Percentiles rank a stretch among this genome's conserved stretches.
phyloP scores from a whole-genome alignment of 2,797 vertebrate species.

The Microchirus variegatus region DNA sequence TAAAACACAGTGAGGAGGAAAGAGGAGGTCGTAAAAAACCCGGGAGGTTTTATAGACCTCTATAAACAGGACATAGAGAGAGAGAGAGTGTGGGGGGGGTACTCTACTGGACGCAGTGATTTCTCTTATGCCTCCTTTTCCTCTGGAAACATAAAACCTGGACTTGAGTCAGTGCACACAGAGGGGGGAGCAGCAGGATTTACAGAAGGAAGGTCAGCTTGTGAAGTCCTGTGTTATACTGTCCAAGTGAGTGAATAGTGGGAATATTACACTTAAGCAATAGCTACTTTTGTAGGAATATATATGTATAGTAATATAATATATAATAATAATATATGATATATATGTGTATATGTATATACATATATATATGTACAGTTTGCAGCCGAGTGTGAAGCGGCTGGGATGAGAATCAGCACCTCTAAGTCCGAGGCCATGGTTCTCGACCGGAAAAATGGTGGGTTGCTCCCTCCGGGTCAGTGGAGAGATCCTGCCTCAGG shows the following conservation, averaged over 20 bases:
- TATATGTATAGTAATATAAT: no score
- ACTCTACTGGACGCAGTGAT: slow-evolving; percentile 8
- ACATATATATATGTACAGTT: no score
- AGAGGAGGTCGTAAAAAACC: slow-evolving; percentile 61
- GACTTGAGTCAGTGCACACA: slow-evolving; percentile 35
- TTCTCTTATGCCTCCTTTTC: slow-evolving; percentile 7
- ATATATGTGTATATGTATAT: no score
- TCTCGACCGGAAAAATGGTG: no score
- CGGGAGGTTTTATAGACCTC: slow-evolving; percentile 55
- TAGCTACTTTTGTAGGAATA: no score
- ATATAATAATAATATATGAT: no score
- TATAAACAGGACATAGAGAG: slow-evolving; percentile 53
- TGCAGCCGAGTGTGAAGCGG: no score
- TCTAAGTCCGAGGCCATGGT: no score
- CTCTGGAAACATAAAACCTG: slow-evolving; percentile 48
- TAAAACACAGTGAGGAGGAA: slow-evolving; percentile 51
- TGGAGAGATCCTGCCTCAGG: no score
- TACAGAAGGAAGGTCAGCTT: slow-evolving; percentile 36
- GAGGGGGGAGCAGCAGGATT: slow-evolving; percentile 53
- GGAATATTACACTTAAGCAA: no score
- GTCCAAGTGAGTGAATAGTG: not conserved
- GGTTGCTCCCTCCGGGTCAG: no score
- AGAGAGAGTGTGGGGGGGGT: slow-evolving; percentile 27
- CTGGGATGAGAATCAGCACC: no score
- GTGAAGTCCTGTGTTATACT: slow-evolving; percentile 6